These are phyloP conservation scores for Helicolenus hilgendorfi DNA, from an alignment of 2,797 vertebrate species.

Conservation along the genomic window DNA sequence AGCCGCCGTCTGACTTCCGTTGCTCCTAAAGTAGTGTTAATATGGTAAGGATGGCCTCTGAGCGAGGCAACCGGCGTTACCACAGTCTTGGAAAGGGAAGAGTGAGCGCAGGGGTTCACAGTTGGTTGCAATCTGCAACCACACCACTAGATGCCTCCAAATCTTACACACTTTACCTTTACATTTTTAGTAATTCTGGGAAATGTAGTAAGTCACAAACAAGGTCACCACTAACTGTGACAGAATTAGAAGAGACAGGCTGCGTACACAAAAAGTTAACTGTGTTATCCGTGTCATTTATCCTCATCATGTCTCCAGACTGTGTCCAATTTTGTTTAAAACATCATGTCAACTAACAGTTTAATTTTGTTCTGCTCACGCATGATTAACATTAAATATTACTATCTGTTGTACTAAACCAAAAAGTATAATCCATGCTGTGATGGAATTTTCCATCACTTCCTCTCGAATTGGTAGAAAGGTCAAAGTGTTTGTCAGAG, in stretches of 20 bases:
- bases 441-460: too few species aligned
- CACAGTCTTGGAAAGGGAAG: too few species aligned
- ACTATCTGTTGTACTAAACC: neutral
- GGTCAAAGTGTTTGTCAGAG: too few species aligned
- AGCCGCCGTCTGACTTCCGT: too few species aligned
- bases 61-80: too few species aligned
- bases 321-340: neutral
- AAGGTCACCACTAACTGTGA: neutral
- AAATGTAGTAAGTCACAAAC: neutral
- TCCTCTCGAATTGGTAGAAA: too few species aligned
- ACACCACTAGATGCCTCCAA: too few species aligned
- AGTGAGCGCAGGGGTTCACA: too few species aligned
- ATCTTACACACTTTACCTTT: too few species aligned
- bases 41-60: too few species aligned
- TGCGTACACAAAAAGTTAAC: neutral
- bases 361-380: neutral
- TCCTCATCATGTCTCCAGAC: neutral
- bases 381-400: neutral
- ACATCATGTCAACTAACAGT: neutral
- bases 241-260: neutral
- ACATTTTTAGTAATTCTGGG: neutral
- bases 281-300: neutral
- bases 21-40: too few species aligned
- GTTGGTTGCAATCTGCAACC: too few species aligned
- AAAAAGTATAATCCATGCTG: neutral